Evolutionary conservation across 2,113 vertebrate genomes (phyloP).

Genomic region (Hystrix brachyura): DNA sequence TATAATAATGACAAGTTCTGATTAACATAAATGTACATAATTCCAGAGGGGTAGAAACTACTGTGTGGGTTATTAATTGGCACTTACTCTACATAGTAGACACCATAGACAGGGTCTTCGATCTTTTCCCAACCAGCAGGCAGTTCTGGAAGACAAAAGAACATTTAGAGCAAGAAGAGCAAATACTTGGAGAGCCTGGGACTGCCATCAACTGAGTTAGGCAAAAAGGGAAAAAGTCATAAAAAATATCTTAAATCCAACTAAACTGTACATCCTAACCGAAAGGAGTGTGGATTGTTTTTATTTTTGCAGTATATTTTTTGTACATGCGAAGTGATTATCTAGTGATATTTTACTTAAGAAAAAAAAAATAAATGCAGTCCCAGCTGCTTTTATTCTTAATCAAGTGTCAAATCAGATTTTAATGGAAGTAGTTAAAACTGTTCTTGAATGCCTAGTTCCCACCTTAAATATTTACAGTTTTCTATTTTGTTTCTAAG

Average conservation of each 20-base stretch:
- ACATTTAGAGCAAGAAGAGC: slow-evolving; percentile 42
- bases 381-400: slow-evolving; percentile 20
- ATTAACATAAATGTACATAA: background rate
- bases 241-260: background rate
- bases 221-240: background rate
- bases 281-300: background rate
- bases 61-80: background rate
- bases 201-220: background rate
- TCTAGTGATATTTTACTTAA: slow-evolving; percentile 30
- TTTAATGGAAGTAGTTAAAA: slow-evolving; percentile 62
- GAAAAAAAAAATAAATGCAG: slow-evolving; percentile 56
- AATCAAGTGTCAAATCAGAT: slow-evolving; percentile 54
- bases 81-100: slow-evolving; percentile 99
- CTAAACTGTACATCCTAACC: background rate
- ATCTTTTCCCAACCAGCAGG: slow-evolving; percentile 99
- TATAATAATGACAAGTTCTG: background rate
- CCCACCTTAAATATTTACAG: background rate
- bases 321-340: background rate
- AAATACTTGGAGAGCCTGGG: background rate
- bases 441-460: background rate
- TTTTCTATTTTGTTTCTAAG: slow-evolving; percentile 63
- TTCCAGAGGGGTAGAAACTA: background rate
- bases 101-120: slow-evolving; percentile 98
- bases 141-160: slow-evolving; percentile 92
- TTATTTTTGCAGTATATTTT: slow-evolving; percentile 30